Conservation (phyloP, 2,888 invertebrate genomes). For the Hypolimnas misippus region DNA sequence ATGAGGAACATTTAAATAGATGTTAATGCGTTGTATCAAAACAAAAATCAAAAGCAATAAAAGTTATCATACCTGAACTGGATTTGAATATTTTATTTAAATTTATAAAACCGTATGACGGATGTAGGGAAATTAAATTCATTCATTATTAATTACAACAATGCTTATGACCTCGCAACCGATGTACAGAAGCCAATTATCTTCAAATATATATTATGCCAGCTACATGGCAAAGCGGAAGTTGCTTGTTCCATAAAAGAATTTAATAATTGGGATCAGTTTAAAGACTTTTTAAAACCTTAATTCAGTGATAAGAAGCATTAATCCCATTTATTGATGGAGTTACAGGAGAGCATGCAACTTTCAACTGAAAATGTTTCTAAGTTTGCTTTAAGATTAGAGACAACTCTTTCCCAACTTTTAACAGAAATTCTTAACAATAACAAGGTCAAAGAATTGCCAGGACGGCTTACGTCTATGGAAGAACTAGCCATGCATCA, state of each 20-base stretch:
- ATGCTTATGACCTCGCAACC: too few relatives aligned
- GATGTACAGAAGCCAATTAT: too few relatives aligned
- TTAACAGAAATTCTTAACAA: slow-evolving; percentile 43
- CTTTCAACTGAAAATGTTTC: slow-evolving; percentile 23
- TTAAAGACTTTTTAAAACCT: slow-evolving; percentile 12
- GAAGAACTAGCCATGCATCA: slow-evolving; percentile 44
- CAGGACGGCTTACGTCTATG: slow-evolving; percentile 44
- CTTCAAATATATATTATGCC: too few relatives aligned
- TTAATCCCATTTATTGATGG: slow-evolving; percentile 8
- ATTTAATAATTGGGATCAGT: neutral
- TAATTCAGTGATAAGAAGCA: slow-evolving; percentile 11
- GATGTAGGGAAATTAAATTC: too few relatives aligned
- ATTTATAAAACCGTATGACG: too few relatives aligned
- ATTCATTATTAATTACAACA: neutral
- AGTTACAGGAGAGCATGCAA: neutral
- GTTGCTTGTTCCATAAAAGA: slow-evolving; percentile 4
- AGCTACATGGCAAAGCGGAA: too few relatives aligned
- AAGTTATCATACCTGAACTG: too few relatives aligned
- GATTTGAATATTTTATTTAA: too few relatives aligned
- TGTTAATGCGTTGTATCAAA: neutral
- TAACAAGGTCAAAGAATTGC: slow-evolving; percentile 2
- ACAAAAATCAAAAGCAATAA: too few relatives aligned
- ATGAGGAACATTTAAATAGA: neutral
- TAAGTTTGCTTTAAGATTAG: slow-evolving; percentile 42
- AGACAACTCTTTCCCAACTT: slow-evolving; percentile 45